These are phyloP conservation scores for Casuarius casuarius DNA, from an alignment of 2,113 vertebrate genomes.

Conservation along the genomic window DNA sequence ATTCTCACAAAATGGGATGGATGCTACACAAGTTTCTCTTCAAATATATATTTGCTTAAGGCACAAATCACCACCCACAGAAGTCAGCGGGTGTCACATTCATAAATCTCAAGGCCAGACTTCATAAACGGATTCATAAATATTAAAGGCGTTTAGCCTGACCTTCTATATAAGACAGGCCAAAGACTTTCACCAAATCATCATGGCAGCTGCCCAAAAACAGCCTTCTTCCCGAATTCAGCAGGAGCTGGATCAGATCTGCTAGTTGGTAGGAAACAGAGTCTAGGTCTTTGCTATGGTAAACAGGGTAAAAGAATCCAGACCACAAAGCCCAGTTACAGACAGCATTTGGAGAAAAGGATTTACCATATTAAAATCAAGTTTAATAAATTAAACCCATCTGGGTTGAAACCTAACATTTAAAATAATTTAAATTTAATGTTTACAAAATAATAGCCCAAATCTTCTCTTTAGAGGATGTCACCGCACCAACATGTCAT, in stretches of 20 bases:
- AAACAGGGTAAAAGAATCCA: conserved; percentile 3
- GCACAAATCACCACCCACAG: conserved; percentile 40
- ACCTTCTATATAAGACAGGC: neutral
- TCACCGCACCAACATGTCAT: neutral
- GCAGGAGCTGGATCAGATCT: neutral
- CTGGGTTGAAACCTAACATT: neutral
- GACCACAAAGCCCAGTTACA: neutral
- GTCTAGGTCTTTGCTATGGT: neutral
- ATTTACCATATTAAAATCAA: neutral
- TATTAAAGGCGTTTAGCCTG: conserved; percentile 37
- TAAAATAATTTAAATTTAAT: neutral
- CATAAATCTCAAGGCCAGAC: conserved; percentile 39
- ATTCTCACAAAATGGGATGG: neutral
- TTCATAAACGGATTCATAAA: conserved; percentile 46
- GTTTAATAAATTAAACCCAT: neutral
- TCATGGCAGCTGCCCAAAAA: neutral
- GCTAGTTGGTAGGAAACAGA: neutral
- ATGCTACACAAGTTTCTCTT: conserved; percentile 20
- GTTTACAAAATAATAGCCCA: neutral
- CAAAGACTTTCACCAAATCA: conserved; percentile 13
- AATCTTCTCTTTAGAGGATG: neutral
- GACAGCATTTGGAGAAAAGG: neutral
- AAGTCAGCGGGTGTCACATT: conserved; percentile 4
- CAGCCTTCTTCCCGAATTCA: neutral
- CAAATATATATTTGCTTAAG: conserved; percentile 48